Evolutionary conservation across 2,888 invertebrate species (phyloP).

Genomic region (Leucoma salicis): DNA sequence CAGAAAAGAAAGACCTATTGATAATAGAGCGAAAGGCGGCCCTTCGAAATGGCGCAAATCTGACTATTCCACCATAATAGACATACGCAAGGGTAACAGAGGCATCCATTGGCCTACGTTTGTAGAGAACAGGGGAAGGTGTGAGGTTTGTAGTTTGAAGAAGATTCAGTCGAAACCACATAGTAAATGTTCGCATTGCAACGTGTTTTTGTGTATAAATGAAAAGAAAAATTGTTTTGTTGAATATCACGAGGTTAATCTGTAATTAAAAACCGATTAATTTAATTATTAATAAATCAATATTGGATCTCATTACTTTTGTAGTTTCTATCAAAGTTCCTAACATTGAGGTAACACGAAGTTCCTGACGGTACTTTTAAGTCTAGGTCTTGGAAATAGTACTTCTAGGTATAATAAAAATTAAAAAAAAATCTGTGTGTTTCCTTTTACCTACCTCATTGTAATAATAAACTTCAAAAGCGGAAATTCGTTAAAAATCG

Average conservation of each 20-base stretch:
- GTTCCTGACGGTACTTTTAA: no score
- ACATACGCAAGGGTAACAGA: conserved; percentile 29
- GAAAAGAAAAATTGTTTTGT: conserved; percentile 32
- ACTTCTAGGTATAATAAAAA: no score
- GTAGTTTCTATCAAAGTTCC: no score
- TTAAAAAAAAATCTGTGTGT: conserved; percentile 19
- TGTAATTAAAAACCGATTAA: no score
- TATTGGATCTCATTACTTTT: no score
- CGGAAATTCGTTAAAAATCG: conserved; percentile 23
- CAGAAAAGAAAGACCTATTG: conserved; percentile 20
- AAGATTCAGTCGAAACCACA: conserved; percentile 34
- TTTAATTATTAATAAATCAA: no score
- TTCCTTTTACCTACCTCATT: conserved; percentile 14
- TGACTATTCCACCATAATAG: conserved; percentile 29
- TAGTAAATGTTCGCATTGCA: conserved; percentile 13
- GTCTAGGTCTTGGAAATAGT: no score
- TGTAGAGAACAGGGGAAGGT: conserved; percentile 25
- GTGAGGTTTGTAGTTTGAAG: conserved; percentile 29
- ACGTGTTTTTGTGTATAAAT: conserved; percentile 23
- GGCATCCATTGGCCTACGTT: conserved; percentile 34
- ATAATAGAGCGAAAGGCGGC: conserved; percentile 13
- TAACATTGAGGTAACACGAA: no score
- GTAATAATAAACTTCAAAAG: no score
- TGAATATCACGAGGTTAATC: no score
- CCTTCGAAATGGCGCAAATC: conserved; percentile 32